phyloP scores from a whole-genome alignment of 2,797 vertebrate genomes.

The Odontamblyopus lacepedii region DNA sequence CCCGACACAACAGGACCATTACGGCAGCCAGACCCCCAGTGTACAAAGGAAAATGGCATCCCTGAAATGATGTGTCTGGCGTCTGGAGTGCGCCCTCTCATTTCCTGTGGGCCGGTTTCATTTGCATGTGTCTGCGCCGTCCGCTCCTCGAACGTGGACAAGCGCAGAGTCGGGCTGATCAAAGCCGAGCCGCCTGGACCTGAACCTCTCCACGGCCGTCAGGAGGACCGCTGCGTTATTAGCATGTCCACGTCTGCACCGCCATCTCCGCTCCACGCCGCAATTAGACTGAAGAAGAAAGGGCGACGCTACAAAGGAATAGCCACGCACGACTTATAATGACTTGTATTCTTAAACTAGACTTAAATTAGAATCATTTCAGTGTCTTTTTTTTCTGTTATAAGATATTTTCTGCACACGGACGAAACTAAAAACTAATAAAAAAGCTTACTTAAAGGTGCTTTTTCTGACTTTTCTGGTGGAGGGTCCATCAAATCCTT shows the following conservation, averaged over 20 bases:
- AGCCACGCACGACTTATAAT: background rate
- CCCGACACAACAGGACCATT: background rate
- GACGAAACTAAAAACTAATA: too few species aligned
- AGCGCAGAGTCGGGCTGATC: slow-evolving; percentile 70
- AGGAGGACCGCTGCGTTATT: slow-evolving; percentile 69
- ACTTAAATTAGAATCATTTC: too few species aligned
- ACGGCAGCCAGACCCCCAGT: background rate
- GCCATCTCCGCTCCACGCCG: slow-evolving; percentile 45
- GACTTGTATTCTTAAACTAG: too few species aligned
- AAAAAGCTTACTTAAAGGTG: too few species aligned
- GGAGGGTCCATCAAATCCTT: too few species aligned
- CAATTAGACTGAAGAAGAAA: slow-evolving; percentile 67
- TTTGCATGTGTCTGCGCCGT: slow-evolving; percentile 44
- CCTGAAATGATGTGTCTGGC: slow-evolving; percentile 50
- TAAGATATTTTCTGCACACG: too few species aligned
- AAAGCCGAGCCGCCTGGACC: slow-evolving; percentile 59
- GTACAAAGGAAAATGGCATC: slow-evolving; percentile 22
- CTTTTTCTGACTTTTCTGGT: too few species aligned
- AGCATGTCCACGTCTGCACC: slow-evolving; percentile 76
- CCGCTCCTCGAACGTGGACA: slow-evolving; percentile 65
- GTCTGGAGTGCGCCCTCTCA: slow-evolving; percentile 48
- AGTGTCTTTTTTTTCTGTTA: too few species aligned
- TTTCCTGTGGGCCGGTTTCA: slow-evolving; percentile 31
- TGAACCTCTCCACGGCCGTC: slow-evolving; percentile 75
- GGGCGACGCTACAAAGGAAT: background rate